Evolutionary conservation across 2,888 invertebrate genomes (phyloP), one percentile per base, ranked within the genome.

Genomic region (Clanis bilineata): DNA sequence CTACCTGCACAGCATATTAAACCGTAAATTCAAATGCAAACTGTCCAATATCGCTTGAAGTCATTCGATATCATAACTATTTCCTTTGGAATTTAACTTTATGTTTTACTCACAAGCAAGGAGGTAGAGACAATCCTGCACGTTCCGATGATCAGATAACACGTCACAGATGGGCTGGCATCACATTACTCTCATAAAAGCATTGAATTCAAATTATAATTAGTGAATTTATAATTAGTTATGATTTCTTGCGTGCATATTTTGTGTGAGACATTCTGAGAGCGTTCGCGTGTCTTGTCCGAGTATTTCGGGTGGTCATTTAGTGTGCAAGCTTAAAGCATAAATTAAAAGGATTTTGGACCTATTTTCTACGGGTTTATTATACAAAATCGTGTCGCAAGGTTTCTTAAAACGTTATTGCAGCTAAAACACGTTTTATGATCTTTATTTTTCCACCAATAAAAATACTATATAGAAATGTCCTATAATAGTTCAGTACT

Each of bases 181-280:
- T 25, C 44, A 45, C 59, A 59, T 56, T 59, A 59, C 59, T 55
- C 56, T 32, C 43, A 56, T 56, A 43, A 56, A 23, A 45, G 36
- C 21, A 23, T 51, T 39, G 39, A 45, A 32, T 38, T 56, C 56
- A 55, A 59, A 55, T 59, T 54, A 45, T 59, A 59, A 59, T 59
- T 56, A 59, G 36, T 45, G 59, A 59, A 59, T 59, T 59, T 59
- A 59, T 59, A 59, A 59, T 59, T 55, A 56, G 59, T 59, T 59
- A 59, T 59, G 59, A 59, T 59, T 59, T 59, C 56, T 59, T 55
- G 36, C 23, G n/a, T 7, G 18, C 39, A 18, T 47, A 51, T 32
- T 58, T 47, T 25, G 23, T 25, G 39, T 12, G 51, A 47, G 25
- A 39, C 28, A 58, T 58, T 39, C 25, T 15, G 18, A 12, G 39